Conservation (phyloP, 2,888 invertebrate genomes). For the Patella depressa region DNA sequence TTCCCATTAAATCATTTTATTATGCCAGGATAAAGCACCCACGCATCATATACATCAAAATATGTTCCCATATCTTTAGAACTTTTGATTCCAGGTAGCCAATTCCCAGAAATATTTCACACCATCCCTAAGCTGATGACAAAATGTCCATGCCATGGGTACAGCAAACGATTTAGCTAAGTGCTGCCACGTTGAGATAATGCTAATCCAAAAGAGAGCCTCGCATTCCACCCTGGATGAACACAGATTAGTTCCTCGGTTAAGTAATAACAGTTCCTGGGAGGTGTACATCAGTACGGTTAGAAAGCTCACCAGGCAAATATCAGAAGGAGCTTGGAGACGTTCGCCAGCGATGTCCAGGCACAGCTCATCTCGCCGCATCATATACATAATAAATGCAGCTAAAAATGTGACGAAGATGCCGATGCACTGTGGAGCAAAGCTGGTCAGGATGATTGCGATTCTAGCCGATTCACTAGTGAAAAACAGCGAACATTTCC, state of each 20-base stretch:
- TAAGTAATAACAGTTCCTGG: constrained; percentile 33
- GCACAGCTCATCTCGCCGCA: constrained; percentile 35
- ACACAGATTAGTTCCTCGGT: constrained; percentile 35
- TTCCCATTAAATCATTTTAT: too few relatives aligned
- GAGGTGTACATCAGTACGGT: constrained; percentile 40
- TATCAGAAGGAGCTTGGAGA: constrained; percentile 41
- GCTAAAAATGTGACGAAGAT: neutral
- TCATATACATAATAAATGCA: constrained; percentile 28
- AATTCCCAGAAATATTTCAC: constrained; percentile 24
- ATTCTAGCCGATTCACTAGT: neutral
- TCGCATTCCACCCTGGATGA: constrained; percentile 28
- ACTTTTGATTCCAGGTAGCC: neutral
- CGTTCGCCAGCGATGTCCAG: constrained; percentile 42
- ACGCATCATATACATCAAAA: too few relatives aligned
- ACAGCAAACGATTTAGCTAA: constrained; percentile 39
- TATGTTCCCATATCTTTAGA: neutral
- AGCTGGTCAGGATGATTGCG: neutral
- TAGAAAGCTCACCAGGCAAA: constrained; percentile 40
- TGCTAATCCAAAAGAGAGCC: constrained; percentile 29
- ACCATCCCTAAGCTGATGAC: constrained; percentile 33
- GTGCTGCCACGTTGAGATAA: constrained; percentile 34
- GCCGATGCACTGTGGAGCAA: constrained; percentile 1
- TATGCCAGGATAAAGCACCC: too few relatives aligned
- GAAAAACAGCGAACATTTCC: neutral
- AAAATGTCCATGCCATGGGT: constrained; percentile 38